phyloP scores from a whole-genome alignment of 2,113 vertebrate genomes.

The Anarrhichthys ocellatus region DNA sequence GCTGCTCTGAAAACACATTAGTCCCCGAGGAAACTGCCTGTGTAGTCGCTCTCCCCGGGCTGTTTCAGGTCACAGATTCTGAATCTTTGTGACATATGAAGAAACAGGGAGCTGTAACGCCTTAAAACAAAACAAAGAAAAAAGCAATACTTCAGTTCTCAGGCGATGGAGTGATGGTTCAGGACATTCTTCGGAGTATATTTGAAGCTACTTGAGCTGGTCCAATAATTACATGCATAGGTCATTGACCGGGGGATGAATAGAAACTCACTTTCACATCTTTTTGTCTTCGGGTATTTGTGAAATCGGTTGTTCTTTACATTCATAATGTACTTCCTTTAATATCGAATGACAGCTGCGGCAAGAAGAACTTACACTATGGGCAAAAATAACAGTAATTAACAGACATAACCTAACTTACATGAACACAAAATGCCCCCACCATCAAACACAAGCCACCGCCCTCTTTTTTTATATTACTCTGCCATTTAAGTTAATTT shows the following conservation, averaged over 20 bases:
- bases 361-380: slow-evolving; percentile 22
- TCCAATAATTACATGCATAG: slow-evolving; percentile 80
- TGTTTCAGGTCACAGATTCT: slow-evolving; percentile 74
- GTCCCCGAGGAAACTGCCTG: slow-evolving; percentile 79
- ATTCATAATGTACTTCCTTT: slow-evolving; percentile 32
- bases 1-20: slow-evolving; percentile 79
- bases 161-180: slow-evolving; percentile 53
- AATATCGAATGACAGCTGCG: slow-evolving; percentile 46
- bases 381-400: slow-evolving; percentile 34
- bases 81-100: slow-evolving; percentile 78
- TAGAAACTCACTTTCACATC: slow-evolving; percentile 62
- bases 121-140: slow-evolving; percentile 19
- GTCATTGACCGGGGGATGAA: slow-evolving; percentile 65
- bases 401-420: slow-evolving; percentile 40
- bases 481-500: slow-evolving; percentile 64
- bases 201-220: slow-evolving; percentile 80
- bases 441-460: slow-evolving; percentile 8
- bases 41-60: slow-evolving; percentile 77
- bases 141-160: slow-evolving; percentile 42
- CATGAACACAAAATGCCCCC: slow-evolving; percentile 37
- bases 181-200: slow-evolving; percentile 70
- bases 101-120: slow-evolving; percentile 57
- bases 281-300: slow-evolving; percentile 57
- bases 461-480: slow-evolving; percentile 31
- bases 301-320: slow-evolving; percentile 58